Conservation (phyloP, 2,888 invertebrate genomes). For the Drosophila mulleri region DNA sequence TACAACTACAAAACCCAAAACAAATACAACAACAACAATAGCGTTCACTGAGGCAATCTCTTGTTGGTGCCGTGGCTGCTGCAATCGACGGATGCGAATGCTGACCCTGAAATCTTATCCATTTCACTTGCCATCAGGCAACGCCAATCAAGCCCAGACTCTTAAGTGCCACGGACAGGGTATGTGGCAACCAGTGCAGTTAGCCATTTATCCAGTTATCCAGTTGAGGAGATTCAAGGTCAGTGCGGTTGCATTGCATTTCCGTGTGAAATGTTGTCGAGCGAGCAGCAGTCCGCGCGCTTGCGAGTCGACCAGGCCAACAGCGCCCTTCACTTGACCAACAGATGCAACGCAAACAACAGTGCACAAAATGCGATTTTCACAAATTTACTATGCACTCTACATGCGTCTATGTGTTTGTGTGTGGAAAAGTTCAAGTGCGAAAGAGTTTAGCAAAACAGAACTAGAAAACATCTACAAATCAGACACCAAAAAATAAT, state of each 20-base stretch:
- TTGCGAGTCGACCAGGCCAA: background rate
- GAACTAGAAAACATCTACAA: constrained; percentile 33
- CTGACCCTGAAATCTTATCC: constrained; percentile 74
- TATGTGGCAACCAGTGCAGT: constrained; percentile 33
- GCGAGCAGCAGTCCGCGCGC: constrained; percentile 30
- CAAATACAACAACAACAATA: constrained; percentile 19
- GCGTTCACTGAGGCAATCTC: constrained; percentile 38
- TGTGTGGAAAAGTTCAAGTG: constrained; percentile 51
- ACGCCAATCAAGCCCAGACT: constrained; percentile 36
- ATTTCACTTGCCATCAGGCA: constrained; percentile 70
- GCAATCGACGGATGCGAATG: constrained; percentile 43
- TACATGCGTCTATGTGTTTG: background rate
- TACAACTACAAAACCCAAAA: background rate
- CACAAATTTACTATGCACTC: constrained; percentile 1
- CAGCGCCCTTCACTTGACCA: constrained; percentile 18
- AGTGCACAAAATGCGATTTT: constrained; percentile 61
- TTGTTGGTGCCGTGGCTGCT: constrained; percentile 29
- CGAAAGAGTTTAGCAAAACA: constrained; percentile 70
- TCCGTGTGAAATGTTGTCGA: constrained; percentile 74
- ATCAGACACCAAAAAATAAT: constrained; percentile 16
- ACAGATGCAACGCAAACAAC: constrained; percentile 7
- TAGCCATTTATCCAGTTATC: constrained; percentile 56
- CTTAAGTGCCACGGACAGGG: constrained; percentile 15
- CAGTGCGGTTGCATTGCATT: constrained; percentile 63
- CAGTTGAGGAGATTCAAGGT: constrained; percentile 73